These are phyloP conservation scores for Sebastes iracundus DNA, from an alignment of 2,797 vertebrate species.

Conservation along the genomic window DNA sequence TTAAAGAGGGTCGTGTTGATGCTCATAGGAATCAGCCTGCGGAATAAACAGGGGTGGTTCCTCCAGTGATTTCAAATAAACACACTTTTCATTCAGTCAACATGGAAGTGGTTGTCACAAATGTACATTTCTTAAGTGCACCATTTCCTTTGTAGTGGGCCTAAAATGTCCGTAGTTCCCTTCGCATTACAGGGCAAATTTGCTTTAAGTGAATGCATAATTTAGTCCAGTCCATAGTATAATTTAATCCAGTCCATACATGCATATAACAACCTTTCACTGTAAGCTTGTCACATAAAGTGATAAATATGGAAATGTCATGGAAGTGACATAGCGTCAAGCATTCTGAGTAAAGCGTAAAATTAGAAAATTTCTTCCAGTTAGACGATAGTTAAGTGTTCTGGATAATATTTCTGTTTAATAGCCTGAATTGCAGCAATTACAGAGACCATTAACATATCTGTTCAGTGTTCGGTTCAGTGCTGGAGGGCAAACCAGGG, in stretches of 20 bases:
- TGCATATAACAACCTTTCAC: background rate
- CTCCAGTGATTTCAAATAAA: slow-evolving; percentile 70
- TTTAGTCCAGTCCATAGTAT: background rate
- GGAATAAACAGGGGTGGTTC: slow-evolving; percentile 77
- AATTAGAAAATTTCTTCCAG: slow-evolving; percentile 50
- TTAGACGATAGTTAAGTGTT: slow-evolving; percentile 22
- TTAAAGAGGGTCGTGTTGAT: slow-evolving; percentile 77
- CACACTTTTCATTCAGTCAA: slow-evolving; percentile 65
- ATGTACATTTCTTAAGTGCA: slow-evolving; percentile 44
- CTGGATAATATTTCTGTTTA: slow-evolving; percentile 56
- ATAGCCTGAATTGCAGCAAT: slow-evolving; percentile 63
- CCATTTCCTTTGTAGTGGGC: slow-evolving; percentile 28
- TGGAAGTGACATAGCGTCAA: slow-evolving; percentile 23
- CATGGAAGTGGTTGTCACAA: slow-evolving; percentile 56
- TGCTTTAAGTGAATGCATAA: background rate
- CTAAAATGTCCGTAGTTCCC: background rate
- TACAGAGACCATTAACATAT: slow-evolving; percentile 64
- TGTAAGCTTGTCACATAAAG: slow-evolving; percentile 24
- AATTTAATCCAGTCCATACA: background rate
- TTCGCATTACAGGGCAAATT: background rate
- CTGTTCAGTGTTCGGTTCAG: slow-evolving; percentile 61
- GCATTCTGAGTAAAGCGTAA: slow-evolving; percentile 24
- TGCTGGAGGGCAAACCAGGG: slow-evolving; percentile 56
- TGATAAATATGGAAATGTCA: slow-evolving; percentile 35
- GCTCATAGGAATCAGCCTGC: slow-evolving; percentile 65